Evolutionary conservation across 2,113 vertebrate species (phyloP), one percentile per base, ranked within the genome.

Genomic region (Balaenoptera acutorostrata): DNA sequence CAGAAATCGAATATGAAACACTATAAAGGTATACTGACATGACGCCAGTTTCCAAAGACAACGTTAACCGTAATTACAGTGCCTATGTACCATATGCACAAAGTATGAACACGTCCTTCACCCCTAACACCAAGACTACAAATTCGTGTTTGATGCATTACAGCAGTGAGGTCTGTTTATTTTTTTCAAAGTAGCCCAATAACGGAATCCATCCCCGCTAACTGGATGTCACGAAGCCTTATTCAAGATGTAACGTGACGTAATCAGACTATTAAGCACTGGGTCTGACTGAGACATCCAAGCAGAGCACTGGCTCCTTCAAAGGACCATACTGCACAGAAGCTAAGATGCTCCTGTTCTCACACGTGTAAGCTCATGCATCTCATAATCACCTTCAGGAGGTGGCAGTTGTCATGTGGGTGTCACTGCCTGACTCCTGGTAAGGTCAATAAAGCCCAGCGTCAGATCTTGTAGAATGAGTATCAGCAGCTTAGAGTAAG

Each of bases 311-410:
- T 36, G 39, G 72, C 44, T 82, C 59, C 61, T 10, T 27, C 74
- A 2, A 57, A 41, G 31, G 0, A 20, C 46, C 44, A 13, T 0
- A 8, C 33, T 2, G 21, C 39, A 0, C 0, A 8, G 39, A 46
- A 18, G 36, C 36, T 55, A 10, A 74, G 29, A 86, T 1, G 31
- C 74, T 63, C 46, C 1, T 1, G 3, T 77, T n/a, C 6, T 3
- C 61, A 46, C 17, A 0, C 3, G 15, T 8, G 49, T 57, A 0
- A 33, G 33, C 64, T 36, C 59, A 1, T 2, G 14, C 5, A 0
- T 5, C 55, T 75, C 59, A 17, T 52, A 55, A 15, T 31, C 17
- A 2, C 88, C 15, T 3, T 52, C 82, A 74, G 74, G 0, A 68
- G 57, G 74, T n/a, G 25, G 78, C 93, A 49, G 17, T 4, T 59